phyloP scores from a whole-genome alignment of 2,797 vertebrate species.

The Enteromius paludinosus region DNA sequence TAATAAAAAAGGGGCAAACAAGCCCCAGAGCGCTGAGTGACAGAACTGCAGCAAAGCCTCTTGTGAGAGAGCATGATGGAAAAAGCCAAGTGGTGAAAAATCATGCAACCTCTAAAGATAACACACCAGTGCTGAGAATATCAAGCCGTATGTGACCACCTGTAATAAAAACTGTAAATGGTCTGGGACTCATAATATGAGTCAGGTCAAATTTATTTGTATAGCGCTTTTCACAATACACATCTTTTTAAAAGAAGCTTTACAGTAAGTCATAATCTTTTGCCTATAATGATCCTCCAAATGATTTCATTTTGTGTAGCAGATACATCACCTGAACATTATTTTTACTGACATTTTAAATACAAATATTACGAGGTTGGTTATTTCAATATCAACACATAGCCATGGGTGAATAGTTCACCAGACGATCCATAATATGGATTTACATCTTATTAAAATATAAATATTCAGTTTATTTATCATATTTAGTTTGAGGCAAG shows the following conservation, averaged over 20 bases:
- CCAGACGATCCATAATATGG: background rate
- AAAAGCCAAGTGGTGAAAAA: slow-evolving; percentile 73
- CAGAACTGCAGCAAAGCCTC: slow-evolving; percentile 64
- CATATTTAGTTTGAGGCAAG: background rate
- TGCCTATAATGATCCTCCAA: background rate
- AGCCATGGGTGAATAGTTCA: background rate
- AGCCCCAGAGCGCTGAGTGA: slow-evolving; percentile 71
- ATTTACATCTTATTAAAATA: background rate
- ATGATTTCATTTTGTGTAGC: background rate
- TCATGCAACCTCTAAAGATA: slow-evolving; percentile 73
- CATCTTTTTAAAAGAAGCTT: background rate
- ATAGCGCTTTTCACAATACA: background rate
- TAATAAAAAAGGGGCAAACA: slow-evolving; percentile 76
- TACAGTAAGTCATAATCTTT: background rate
- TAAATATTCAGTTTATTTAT: background rate
- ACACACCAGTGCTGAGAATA: slow-evolving; percentile 54
- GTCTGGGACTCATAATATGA: background rate
- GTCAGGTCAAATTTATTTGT: background rate
- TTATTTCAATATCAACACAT: background rate
- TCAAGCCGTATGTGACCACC: slow-evolving; percentile 69
- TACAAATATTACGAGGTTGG: background rate
- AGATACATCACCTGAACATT: background rate
- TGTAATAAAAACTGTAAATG: slow-evolving; percentile 19
- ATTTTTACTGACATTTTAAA: background rate
- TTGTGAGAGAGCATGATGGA: slow-evolving; percentile 66